phyloP scores from a whole-genome alignment of 2,888 invertebrate species.

The Bellardia pandia region DNA sequence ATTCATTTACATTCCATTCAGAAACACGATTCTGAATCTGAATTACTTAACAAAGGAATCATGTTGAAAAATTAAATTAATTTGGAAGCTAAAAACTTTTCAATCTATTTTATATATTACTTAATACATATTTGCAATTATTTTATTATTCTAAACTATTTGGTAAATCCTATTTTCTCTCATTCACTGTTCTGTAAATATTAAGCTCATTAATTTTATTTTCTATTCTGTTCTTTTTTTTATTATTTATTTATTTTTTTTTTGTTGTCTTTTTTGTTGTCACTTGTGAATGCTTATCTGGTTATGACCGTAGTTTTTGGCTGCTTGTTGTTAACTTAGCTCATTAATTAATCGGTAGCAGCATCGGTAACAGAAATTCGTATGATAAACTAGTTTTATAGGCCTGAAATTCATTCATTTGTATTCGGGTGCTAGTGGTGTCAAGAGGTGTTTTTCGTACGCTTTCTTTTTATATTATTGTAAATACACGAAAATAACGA shows the following conservation, averaged over 20 bases:
- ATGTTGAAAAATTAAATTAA: too few species aligned
- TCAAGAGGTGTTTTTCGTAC: conserved; percentile 60
- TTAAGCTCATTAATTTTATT: conserved; percentile 15
- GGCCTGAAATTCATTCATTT: conserved; percentile 59
- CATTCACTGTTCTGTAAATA: conserved; percentile 25
- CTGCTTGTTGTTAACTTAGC: conserved; percentile 52
- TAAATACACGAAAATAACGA: background rate
- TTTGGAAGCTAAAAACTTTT: too few species aligned
- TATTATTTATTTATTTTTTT: background rate
- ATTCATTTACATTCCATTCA: too few species aligned
- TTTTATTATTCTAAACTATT: background rate
- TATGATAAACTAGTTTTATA: conserved; percentile 46
- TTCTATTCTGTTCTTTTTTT: conserved; percentile 14
- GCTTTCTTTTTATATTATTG: conserved; percentile 7
- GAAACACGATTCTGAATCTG: too few species aligned
- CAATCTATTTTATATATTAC: too few species aligned
- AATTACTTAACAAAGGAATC: too few species aligned
- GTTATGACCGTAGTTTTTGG: conserved; percentile 38
- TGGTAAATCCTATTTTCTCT: background rate
- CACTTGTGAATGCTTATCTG: conserved; percentile 33
- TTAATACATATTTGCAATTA: background rate
- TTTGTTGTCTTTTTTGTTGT: conserved; percentile 4
- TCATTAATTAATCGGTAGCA: conserved; percentile 58
- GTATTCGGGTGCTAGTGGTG: conserved; percentile 50
- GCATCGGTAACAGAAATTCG: conserved; percentile 46